Conservation (phyloP, 2,113 vertebrate genomes). For the Isurus oxyrinchus region DNA sequence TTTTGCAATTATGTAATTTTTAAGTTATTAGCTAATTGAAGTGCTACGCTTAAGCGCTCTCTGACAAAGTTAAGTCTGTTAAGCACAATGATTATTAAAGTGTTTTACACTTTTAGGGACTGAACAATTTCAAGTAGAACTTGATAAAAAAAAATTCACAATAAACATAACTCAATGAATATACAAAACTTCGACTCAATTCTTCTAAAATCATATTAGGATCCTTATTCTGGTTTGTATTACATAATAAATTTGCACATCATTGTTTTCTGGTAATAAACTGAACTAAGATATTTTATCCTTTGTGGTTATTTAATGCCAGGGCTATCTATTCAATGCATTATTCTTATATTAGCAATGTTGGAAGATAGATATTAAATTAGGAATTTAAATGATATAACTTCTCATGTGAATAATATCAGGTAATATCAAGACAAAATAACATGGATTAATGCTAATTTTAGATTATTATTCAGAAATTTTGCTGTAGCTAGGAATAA, state of each 20-base stretch:
- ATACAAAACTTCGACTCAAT: neutral
- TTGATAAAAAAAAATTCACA: constrained; percentile 5
- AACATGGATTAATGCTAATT: constrained; percentile 36
- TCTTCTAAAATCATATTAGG: constrained; percentile 21
- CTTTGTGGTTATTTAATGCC: constrained; percentile 20
- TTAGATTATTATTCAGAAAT: constrained; percentile 35
- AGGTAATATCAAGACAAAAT: constrained; percentile 11
- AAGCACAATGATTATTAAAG: neutral
- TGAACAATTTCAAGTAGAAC: neutral
- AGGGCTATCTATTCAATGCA: constrained; percentile 26
- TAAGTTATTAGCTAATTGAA: constrained; percentile 3
- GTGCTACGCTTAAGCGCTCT: neutral
- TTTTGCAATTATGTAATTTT: neutral
- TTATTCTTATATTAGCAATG: constrained; percentile 26
- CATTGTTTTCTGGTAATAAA: neutral
- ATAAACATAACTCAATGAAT: constrained; percentile 11
- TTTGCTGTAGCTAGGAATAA: constrained; percentile 23
- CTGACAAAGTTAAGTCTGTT: neutral
- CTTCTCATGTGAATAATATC: constrained; percentile 27
- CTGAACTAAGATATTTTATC: constrained; percentile 26
- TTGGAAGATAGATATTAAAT: constrained; percentile 29
- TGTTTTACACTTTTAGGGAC: neutral
- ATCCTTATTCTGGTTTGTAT: constrained; percentile 11
- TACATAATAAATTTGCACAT: constrained; percentile 14
- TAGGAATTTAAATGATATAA: constrained; percentile 31